A percentile compares a stretch with the other conserved stretches of the same genome.
Conservation (phyloP, 2,888 invertebrate genomes). For the Eumacrocentrus americanus region DNA sequence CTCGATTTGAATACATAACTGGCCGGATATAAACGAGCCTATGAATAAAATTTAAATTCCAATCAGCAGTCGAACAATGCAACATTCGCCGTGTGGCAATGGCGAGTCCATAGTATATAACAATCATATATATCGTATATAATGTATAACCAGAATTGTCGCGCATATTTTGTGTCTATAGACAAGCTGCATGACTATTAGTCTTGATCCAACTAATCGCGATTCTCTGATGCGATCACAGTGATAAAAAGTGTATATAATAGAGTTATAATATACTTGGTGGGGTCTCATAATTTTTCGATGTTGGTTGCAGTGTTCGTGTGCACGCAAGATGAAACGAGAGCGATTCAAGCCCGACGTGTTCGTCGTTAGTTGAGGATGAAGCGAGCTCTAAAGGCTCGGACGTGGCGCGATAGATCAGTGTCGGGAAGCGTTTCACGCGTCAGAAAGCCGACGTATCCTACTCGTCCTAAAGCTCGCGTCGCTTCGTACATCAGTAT, state of each 20-base stretch:
- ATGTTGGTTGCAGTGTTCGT: not conserved
- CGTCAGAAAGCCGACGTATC: slow-evolving; percentile 43
- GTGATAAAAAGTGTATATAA: no score
- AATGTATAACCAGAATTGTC: not conserved
- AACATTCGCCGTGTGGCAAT: slow-evolving; percentile 46
- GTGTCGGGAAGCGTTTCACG: slow-evolving; percentile 46
- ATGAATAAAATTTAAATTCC: slow-evolving; percentile 62
- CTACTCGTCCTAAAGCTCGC: slow-evolving; percentile 40
- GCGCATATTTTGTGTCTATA: no score
- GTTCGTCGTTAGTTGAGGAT: slow-evolving; percentile 32
- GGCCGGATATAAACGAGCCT: slow-evolving; percentile 60
- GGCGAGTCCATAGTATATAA: no score
- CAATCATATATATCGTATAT: not conserved
- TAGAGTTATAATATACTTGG: no score
- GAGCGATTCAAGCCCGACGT: no score
- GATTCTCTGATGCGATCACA: no score
- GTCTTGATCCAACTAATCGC: no score
- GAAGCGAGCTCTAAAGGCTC: slow-evolving; percentile 28
- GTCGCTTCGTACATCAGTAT: slow-evolving; percentile 45
- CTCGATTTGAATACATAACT: slow-evolving; percentile 60
- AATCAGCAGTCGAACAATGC: slow-evolving; percentile 55
- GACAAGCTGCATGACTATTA: no score
- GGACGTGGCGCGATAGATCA: slow-evolving; percentile 47
- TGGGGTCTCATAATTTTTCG: not conserved
- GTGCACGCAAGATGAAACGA: no score